Evolutionary conservation across 2,797 vertebrate genomes (phyloP).

Genomic region (Callimico goeldii): DNA sequence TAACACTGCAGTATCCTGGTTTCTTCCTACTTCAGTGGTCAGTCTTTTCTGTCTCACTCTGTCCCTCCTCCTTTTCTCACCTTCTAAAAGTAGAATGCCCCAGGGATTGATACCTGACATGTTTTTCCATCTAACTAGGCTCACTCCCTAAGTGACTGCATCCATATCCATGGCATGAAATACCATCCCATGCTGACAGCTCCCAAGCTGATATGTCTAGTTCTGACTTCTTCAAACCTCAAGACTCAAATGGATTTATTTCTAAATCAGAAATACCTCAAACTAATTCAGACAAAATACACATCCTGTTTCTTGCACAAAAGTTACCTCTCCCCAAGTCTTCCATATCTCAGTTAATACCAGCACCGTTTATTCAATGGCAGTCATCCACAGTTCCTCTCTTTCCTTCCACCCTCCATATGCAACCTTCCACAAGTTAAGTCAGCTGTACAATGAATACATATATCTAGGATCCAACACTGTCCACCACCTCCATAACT

Average conservation of each 20-base stretch:
- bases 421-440: background rate
- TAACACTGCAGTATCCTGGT: background rate
- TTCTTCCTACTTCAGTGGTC: background rate
- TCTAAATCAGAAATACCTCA: conserved; percentile 34
- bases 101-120: background rate
- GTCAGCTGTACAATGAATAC: background rate
- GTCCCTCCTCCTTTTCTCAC: background rate
- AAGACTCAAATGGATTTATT: conserved; percentile 1
- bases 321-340: background rate
- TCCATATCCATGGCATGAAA: background rate
- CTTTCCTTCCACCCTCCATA: background rate
- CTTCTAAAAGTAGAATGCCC: background rate
- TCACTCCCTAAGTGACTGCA: background rate
- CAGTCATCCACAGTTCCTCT: background rate
- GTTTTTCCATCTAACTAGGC: background rate
- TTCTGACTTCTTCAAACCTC: background rate
- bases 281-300: conserved; percentile 12
- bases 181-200: background rate
- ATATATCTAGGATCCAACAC: background rate
- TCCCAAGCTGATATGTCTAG: background rate
- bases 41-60: background rate
- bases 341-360: background rate
- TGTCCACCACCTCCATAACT: background rate
- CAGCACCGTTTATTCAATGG: background rate
- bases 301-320: background rate